Evolutionary conservation across 37 sponge, comb jelly and placozoan species (phyloP).

Genomic region (Tethya wilhelma): DNA sequence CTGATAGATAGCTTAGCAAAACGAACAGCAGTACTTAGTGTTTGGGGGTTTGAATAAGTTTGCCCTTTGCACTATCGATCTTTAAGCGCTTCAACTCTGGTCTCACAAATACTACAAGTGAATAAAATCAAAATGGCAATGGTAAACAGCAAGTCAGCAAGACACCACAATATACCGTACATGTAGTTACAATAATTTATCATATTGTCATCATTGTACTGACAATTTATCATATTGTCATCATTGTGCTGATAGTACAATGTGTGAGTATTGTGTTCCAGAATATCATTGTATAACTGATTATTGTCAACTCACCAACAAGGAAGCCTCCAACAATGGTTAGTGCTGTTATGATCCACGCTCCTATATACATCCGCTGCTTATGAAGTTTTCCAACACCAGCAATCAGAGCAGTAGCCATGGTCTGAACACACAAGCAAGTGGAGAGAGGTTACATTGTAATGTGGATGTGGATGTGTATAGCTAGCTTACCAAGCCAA

Average conservation of each 20-base stretch:
- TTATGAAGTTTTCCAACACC: not conserved
- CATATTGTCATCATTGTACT: too few species aligned
- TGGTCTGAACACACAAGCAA: not conserved
- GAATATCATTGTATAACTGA: too few species aligned
- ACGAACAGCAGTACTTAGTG: too few species aligned
- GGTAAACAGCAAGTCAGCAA: not conserved
- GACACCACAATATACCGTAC: too few species aligned
- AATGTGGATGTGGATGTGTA: not conserved
- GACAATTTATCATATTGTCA: too few species aligned
- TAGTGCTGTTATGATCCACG: not conserved
- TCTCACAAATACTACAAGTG: slow-evolving; percentile 32
- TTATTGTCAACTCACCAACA: not conserved
- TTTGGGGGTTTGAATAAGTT: too few species aligned
- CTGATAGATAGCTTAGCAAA: too few species aligned
- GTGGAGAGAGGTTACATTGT: not conserved
- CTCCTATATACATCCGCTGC: not conserved
- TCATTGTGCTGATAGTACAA: too few species aligned
- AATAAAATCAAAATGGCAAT: not conserved
- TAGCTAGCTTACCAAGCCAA: not conserved
- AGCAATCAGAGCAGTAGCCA: not conserved
- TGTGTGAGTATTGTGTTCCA: too few species aligned
- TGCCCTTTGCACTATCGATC: too few species aligned
- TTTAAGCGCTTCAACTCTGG: slow-evolving; percentile 41
- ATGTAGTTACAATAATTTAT: too few species aligned
- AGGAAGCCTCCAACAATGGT: not conserved